phyloP scores from a whole-genome alignment of 2,888 invertebrate genomes.

The Rhagium mordax region DNA sequence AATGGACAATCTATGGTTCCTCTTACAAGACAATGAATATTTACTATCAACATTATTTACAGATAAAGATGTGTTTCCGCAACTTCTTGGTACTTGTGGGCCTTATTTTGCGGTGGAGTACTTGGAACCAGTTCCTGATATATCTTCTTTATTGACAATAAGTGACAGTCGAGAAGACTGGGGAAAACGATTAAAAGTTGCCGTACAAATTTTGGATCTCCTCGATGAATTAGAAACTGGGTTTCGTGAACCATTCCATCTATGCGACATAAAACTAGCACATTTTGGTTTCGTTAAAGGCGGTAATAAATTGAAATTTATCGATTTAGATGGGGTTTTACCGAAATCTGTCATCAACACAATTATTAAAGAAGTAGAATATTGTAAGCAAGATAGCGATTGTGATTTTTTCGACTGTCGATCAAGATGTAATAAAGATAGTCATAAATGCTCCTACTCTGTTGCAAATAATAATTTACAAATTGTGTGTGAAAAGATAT shows the following conservation, averaged over 20 bases:
- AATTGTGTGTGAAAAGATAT: slow-evolving; percentile 78
- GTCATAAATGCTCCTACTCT: slow-evolving; percentile 72
- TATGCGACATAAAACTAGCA: slow-evolving; percentile 80
- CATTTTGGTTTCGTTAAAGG: slow-evolving; percentile 76
- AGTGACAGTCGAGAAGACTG: slow-evolving; percentile 74
- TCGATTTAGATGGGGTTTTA: slow-evolving; percentile 78
- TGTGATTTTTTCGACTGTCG: slow-evolving; percentile 80
- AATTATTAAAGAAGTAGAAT: slow-evolving; percentile 67
- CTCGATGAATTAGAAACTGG: slow-evolving; percentile 74
- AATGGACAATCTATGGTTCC: slow-evolving; percentile 77
- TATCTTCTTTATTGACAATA: slow-evolving; percentile 71
- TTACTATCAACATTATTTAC: slow-evolving; percentile 75
- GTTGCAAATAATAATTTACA: slow-evolving; percentile 79
- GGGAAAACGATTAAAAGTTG: slow-evolving; percentile 73
- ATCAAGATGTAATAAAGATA: slow-evolving; percentile 73
- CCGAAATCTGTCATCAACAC: slow-evolving; percentile 73
- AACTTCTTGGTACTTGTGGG: slow-evolving; percentile 76
- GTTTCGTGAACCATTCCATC: slow-evolving; percentile 75
- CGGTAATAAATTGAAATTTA: slow-evolving; percentile 73
- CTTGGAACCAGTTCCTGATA: slow-evolving; percentile 73
- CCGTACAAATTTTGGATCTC: slow-evolving; percentile 76
- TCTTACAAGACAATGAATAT: slow-evolving; percentile 80
- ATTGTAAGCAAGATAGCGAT: slow-evolving; percentile 75
- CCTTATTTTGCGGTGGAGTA: slow-evolving; percentile 79
- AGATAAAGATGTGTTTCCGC: slow-evolving; percentile 77